A percentile compares a stretch with the other conserved stretches of the same genome.
Evolutionary conservation across 2,888 invertebrate species (phyloP).

Genomic region (Monopis laevigella): DNA sequence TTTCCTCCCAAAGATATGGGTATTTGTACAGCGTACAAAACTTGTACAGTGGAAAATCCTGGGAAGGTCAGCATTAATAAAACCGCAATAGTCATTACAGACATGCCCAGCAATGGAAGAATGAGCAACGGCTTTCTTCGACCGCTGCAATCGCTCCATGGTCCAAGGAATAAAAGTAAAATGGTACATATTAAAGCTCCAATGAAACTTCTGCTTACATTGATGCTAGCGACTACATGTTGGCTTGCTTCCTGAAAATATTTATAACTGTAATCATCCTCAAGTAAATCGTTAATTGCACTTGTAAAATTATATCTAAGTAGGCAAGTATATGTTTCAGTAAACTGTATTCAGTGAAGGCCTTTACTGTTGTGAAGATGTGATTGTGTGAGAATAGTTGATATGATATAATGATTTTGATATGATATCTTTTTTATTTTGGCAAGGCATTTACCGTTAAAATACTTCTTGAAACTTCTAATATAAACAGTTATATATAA

Average conservation of each 20-base stretch:
- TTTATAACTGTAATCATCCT: too few relatives aligned
- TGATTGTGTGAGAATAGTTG: too few relatives aligned
- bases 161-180: conserved; percentile 66
- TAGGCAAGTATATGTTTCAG: too few relatives aligned
- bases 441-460: background rate
- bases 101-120: conserved; percentile 63
- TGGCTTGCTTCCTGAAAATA: conserved; percentile 55
- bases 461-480: too few relatives aligned
- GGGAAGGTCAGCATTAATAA: conserved; percentile 51
- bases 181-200: conserved; percentile 68
- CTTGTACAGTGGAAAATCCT: conserved; percentile 46
- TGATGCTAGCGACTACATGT: conserved; percentile 72
- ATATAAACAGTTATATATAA: too few relatives aligned
- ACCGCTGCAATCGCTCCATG: conserved; percentile 71
- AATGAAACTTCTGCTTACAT: conserved; percentile 67
- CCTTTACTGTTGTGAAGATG: too few relatives aligned
- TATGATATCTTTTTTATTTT: background rate
- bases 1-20: conserved; percentile 77
- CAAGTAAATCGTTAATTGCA: too few relatives aligned
- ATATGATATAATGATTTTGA: too few relatives aligned
- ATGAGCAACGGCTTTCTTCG: conserved; percentile 66
- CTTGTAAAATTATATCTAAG: too few relatives aligned
- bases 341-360: too few relatives aligned
- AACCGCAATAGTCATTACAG: conserved; percentile 52
- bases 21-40: conserved; percentile 56